Percentiles rank a stretch among this genome's conserved stretches.
These are phyloP conservation scores for Megamerina dolium DNA, from an alignment of 2,888 invertebrate genomes.

Conservation along the genomic window DNA sequence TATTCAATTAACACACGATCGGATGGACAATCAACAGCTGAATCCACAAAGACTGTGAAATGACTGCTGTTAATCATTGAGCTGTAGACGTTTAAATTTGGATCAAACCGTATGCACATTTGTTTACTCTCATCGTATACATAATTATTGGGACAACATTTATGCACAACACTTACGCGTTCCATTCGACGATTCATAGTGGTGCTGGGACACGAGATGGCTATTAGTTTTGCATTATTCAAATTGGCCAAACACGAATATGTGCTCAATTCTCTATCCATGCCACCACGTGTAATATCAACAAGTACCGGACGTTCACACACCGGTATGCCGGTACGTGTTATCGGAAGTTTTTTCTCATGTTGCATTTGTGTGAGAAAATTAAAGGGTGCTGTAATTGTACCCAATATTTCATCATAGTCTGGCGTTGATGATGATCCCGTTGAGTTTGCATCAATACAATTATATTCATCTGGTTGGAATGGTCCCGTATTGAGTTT, in stretches of 20 bases:
- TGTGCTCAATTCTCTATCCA: constrained; percentile 15
- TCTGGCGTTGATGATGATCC: too few species aligned
- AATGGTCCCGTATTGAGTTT: constrained; percentile 17
- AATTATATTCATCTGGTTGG: constrained; percentile 15
- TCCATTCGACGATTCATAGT: too few species aligned
- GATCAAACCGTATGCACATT: constrained; percentile 22
- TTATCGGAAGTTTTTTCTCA: not conserved
- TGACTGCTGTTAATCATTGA: too few species aligned
- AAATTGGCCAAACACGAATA: constrained; percentile 26
- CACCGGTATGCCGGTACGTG: constrained; percentile 13
- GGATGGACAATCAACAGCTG: constrained; percentile 30
- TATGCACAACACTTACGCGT: constrained; percentile 30
- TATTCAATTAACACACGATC: constrained; percentile 41
- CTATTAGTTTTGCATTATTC: constrained; percentile 24
- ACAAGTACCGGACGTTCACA: constrained; percentile 13
- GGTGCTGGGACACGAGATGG: constrained; percentile 25
- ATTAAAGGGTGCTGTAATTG: not conserved
- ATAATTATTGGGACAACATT: constrained; percentile 41
- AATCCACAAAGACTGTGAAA: constrained; percentile 33
- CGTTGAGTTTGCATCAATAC: too few species aligned
- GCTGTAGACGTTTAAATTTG: constrained; percentile 29
- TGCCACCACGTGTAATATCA: constrained; percentile 9
- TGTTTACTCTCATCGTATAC: constrained; percentile 28
- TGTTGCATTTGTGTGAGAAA: not conserved
- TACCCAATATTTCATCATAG: too few species aligned